These are phyloP conservation scores for Nephrotoma guestfalica DNA, from an alignment of 2,888 invertebrate species.

Conservation along the genomic window DNA sequence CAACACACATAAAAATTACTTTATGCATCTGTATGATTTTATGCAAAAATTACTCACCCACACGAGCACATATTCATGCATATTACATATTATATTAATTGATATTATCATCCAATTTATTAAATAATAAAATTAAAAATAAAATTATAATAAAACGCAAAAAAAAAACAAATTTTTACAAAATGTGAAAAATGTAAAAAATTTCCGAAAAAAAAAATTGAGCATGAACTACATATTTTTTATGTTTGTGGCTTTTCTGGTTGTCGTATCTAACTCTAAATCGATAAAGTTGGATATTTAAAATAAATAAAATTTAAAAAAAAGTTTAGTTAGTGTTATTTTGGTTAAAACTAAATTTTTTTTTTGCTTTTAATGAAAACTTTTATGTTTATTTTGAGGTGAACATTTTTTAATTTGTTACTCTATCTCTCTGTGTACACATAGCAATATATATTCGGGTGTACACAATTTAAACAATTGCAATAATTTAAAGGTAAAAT, in stretches of 20 bases:
- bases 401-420: not conserved
- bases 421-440: not conserved
- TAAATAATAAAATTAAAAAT: not conserved
- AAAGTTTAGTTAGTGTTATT: not conserved
- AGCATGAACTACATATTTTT: not conserved
- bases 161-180: not conserved
- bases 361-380: not conserved
- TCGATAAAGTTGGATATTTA: not conserved
- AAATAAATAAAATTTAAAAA: not conserved
- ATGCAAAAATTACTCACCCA: not conserved
- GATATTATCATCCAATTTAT: not conserved
- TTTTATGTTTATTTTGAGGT: not conserved
- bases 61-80: not conserved
- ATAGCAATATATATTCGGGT: not conserved
- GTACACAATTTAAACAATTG: not conserved
- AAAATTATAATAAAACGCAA: not conserved
- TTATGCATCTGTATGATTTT: not conserved
- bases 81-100: not conserved
- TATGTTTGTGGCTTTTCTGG: not conserved
- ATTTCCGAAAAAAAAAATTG: not conserved
- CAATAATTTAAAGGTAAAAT: not conserved
- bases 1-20: not conserved
- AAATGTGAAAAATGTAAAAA: not conserved
- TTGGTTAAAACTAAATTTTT: not conserved
- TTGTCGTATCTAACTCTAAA: not conserved